phyloP scores from a whole-genome alignment of 2,888 invertebrate species.

The Orchesella flavescens region DNA sequence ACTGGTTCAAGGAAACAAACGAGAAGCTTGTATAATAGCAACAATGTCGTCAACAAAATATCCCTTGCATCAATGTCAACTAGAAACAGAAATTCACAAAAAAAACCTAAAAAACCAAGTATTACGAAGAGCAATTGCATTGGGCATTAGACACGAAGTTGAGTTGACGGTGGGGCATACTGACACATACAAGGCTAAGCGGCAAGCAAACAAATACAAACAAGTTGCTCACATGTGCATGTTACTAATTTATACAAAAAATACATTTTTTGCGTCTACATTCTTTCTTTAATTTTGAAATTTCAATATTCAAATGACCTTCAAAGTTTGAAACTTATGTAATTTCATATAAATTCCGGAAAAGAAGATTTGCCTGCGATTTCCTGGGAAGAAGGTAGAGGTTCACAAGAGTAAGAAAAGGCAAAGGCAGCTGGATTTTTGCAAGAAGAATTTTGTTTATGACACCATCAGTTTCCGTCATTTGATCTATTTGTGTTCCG shows the following conservation, averaged over 20 bases:
- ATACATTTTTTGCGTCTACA: no score
- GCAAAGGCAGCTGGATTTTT: conserved; percentile 76
- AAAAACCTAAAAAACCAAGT: conserved; percentile 73
- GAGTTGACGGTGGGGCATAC: conserved; percentile 74
- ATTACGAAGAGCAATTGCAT: conserved; percentile 75
- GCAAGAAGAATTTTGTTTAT: conserved; percentile 77
- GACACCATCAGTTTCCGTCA: conserved; percentile 75
- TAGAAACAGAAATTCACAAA: conserved; percentile 59
- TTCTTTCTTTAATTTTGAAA: no score
- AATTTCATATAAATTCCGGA: neutral
- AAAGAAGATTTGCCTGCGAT: neutral
- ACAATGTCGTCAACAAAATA: neutral
- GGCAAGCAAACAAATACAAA: no score
- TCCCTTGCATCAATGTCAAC: neutral
- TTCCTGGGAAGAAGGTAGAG: conserved; percentile 74
- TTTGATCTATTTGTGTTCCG: conserved; percentile 74
- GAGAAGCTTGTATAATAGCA: neutral
- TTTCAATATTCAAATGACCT: conserved; percentile 77
- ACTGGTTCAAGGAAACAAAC: no score
- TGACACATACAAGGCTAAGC: no score
- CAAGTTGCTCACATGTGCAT: no score
- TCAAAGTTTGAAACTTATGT: conserved; percentile 65
- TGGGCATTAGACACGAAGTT: conserved; percentile 75
- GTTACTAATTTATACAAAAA: no score
- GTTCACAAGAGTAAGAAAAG: conserved; percentile 75